Conservation (phyloP, 2,113 vertebrate species). For the Rynchops niger region DNA sequence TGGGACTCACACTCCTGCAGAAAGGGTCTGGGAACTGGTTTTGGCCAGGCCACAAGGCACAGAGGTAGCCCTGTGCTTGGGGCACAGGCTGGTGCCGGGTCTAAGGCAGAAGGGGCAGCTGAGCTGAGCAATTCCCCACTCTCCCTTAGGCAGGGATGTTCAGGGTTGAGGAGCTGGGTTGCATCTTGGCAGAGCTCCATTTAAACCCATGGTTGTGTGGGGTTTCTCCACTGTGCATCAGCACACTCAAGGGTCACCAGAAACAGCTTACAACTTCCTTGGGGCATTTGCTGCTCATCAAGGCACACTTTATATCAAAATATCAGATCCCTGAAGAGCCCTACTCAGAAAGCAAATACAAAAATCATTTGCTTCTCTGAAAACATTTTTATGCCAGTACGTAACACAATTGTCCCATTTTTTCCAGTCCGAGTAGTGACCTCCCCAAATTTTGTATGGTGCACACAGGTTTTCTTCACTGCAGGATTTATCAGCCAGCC, state of each 20-base stretch:
- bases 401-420: rapidly evolving
- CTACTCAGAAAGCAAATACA: not conserved
- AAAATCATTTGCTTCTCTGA: not conserved
- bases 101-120: rapidly evolving
- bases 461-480: not conserved
- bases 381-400: not conserved
- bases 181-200: not conserved
- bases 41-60: not conserved
- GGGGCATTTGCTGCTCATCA: not conserved
- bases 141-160: too few relatives aligned
- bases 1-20: not conserved
- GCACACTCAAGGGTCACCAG: not conserved
- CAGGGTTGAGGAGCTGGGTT: not conserved
- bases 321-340: not conserved
- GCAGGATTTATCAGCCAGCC: not conserved
- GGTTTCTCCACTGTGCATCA: not conserved
- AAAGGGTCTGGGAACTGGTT: not conserved
- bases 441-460: rapidly evolving
- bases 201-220: not conserved
- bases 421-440: rapidly evolving
- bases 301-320: not conserved
- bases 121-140: rapidly evolving
- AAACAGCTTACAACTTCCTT: not conserved
- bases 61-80: not conserved
- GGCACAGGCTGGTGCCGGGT: too few relatives aligned